phyloP scores from a whole-genome alignment of 2,797 vertebrate genomes.

The Pogoniulus pusillus region DNA sequence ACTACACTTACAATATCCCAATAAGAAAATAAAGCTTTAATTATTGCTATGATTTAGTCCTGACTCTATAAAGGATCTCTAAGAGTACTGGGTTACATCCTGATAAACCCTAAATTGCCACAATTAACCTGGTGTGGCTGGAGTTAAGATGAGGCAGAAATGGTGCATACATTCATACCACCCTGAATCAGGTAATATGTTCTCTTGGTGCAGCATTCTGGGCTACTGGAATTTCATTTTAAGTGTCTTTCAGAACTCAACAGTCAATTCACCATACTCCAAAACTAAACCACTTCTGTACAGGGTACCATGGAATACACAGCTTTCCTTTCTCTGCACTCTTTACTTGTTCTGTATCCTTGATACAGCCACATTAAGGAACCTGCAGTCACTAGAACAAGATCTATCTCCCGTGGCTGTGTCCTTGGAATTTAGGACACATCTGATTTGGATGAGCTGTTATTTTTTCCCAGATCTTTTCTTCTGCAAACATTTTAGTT shows the following conservation, averaged over 20 bases:
- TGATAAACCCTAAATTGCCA: background rate
- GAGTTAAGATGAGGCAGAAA: background rate
- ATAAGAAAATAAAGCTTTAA: background rate
- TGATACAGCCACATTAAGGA: background rate
- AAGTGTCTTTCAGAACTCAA: background rate
- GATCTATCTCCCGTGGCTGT: background rate
- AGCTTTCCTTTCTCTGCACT: background rate
- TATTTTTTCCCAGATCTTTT: constrained; percentile 7
- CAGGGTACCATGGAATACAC: background rate
- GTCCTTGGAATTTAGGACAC: background rate
- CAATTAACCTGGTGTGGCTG: fast-evolving
- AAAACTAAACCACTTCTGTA: background rate
- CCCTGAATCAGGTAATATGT: fast-evolving
- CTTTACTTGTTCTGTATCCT: background rate
- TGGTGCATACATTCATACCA: fast-evolving
- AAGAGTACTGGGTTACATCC: background rate
- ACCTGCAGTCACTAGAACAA: background rate
- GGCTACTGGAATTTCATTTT: background rate
- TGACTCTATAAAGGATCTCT: background rate
- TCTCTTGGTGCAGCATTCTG: background rate
- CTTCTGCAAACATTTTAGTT: constrained; percentile 32
- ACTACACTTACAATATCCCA: background rate
- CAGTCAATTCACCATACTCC: background rate
- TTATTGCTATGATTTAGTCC: background rate
- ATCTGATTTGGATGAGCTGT: background rate